phyloP scores from a whole-genome alignment of 1,140 invertebrate species.

The Paralvinella palmiformis region DNA sequence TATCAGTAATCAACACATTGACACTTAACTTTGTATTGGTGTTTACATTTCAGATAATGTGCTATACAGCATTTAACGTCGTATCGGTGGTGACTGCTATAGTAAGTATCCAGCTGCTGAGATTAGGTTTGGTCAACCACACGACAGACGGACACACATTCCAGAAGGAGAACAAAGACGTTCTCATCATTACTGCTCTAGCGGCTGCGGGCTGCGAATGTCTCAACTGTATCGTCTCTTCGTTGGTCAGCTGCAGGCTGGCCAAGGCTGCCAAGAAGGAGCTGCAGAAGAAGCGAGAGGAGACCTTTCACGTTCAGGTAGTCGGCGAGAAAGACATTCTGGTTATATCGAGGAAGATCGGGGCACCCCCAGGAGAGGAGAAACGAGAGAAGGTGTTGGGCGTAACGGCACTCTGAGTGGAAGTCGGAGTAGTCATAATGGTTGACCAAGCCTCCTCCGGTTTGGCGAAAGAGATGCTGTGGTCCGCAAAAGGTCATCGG shows the following conservation, averaged over 20 bases:
- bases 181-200: constrained; percentile 46
- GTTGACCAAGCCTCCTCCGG: too few relatives aligned
- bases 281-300: constrained; percentile 45
- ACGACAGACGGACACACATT: constrained; percentile 50
- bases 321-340: constrained; percentile 32
- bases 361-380: too few relatives aligned
- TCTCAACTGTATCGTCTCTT: constrained; percentile 45
- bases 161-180: constrained; percentile 49
- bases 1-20: too few relatives aligned
- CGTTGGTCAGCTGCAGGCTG: constrained; percentile 44
- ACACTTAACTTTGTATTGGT: not conserved
- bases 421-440: too few relatives aligned
- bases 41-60: constrained; percentile 47
- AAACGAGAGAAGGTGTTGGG: too few relatives aligned
- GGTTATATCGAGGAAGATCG: constrained; percentile 16
- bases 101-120: constrained; percentile 50
- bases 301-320: constrained; percentile 50
- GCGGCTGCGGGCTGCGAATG: constrained; percentile 41
- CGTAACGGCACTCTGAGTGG: too few relatives aligned
- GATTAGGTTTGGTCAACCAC: constrained; percentile 50
- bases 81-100: constrained; percentile 49
- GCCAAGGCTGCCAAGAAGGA: constrained; percentile 47
- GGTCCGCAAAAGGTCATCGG: too few relatives aligned
- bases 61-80: constrained; percentile 49
- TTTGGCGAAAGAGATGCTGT: too few relatives aligned